A percentile compares a stretch with the other conserved stretches of the same genome.
These are phyloP conservation scores for Spilogale gracilis DNA, from an alignment of 2,113 vertebrate genomes.

Conservation along the genomic window DNA sequence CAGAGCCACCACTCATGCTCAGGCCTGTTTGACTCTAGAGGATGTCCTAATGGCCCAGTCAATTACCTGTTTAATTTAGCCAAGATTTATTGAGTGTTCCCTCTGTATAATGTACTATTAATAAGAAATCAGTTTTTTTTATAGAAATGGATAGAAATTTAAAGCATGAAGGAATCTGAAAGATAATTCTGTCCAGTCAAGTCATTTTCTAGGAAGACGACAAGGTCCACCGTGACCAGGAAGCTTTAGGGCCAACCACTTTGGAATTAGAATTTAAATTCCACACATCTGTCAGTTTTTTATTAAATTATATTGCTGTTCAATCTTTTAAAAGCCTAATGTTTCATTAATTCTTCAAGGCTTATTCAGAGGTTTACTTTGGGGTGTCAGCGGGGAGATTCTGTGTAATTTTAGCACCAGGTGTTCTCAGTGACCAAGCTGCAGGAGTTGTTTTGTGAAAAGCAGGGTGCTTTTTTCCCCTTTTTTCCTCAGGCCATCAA, in stretches of 20 bases:
- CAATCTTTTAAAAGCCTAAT: neutral
- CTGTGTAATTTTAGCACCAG: neutral
- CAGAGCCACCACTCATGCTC: neutral
- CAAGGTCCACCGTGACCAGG: neutral
- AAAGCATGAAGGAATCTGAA: neutral
- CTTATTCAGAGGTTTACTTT: neutral
- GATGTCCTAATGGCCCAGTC: neutral
- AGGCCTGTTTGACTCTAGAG: neutral
- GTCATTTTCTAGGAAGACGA: constrained; percentile 34
- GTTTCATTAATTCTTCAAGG: constrained; percentile 10
- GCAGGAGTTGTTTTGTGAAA: neutral
- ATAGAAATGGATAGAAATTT: constrained; percentile 44
- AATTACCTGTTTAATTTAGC: neutral
- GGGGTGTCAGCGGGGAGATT: neutral
- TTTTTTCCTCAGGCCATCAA: no score
- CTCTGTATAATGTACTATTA: neutral
- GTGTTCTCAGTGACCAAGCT: neutral
- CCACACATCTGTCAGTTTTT: neutral
- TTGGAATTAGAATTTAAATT: constrained; percentile 43
- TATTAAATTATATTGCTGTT: constrained; percentile 24
- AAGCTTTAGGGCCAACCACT: neutral
- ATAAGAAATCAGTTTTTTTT: neutral
- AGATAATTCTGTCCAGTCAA: neutral
- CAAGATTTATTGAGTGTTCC: neutral
- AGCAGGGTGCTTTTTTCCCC: neutral